phyloP scores from a whole-genome alignment of 2,888 invertebrate genomes.

The Eudemis profundana region DNA sequence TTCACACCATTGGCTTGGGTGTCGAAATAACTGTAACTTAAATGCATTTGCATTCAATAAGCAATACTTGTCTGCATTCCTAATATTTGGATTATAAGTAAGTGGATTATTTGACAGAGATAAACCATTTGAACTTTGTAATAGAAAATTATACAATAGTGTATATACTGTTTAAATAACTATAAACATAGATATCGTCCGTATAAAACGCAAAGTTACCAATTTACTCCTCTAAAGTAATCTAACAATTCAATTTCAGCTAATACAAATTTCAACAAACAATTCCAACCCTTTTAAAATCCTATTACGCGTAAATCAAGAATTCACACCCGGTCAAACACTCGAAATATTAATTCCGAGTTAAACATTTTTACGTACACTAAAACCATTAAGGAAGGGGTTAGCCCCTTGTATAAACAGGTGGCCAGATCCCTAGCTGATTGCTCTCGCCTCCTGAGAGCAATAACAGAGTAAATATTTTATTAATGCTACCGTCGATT shows the following conservation, averaged over 20 bases:
- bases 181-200: background rate
- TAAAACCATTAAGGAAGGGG: slow-evolving; percentile 68
- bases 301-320: slow-evolving; percentile 48
- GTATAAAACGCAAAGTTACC: background rate
- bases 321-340: slow-evolving; percentile 54
- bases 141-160: too few species aligned
- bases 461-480: slow-evolving; percentile 68
- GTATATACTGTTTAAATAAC: too few species aligned
- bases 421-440: slow-evolving; percentile 50
- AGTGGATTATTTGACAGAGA: too few species aligned
- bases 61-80: too few species aligned
- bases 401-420: slow-evolving; percentile 52
- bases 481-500: slow-evolving; percentile 58
- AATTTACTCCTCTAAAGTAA: background rate
- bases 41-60: too few species aligned
- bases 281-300: slow-evolving; percentile 41
- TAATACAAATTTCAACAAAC: slow-evolving; percentile 38
- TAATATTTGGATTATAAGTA: too few species aligned
- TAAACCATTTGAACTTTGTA: too few species aligned
- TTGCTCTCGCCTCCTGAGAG: slow-evolving; percentile 58
- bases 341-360: slow-evolving; percentile 51
- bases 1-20: background rate
- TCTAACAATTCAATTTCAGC: slow-evolving; percentile 25
- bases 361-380: slow-evolving; percentile 59
- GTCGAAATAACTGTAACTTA: background rate